These are phyloP conservation scores for Setipinna tenuifilis DNA, from an alignment of 2,797 vertebrate species.

Conservation along the genomic window DNA sequence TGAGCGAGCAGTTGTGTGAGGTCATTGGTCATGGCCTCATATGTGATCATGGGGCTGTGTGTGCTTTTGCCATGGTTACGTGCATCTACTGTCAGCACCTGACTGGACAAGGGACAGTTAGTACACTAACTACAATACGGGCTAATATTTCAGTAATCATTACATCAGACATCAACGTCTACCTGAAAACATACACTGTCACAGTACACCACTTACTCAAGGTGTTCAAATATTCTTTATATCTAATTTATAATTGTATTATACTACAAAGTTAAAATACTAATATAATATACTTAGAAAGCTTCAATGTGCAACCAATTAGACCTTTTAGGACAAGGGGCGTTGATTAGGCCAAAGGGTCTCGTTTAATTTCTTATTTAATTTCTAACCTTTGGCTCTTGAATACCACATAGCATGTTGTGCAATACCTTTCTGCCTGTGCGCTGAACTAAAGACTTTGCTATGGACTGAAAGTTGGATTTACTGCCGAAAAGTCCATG, in stretches of 20 bases:
- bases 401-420: background rate
- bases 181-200: background rate
- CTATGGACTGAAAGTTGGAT: conserved; percentile 87
- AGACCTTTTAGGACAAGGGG: too few relatives aligned
- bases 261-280: too few relatives aligned
- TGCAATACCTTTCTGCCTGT: conserved; percentile 87
- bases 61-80: conserved; percentile 93
- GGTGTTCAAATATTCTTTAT: background rate
- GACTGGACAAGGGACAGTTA: conserved; percentile 75
- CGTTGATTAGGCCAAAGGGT: too few relatives aligned
- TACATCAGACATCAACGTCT: background rate
- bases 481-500: conserved; percentile 95
- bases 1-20: conserved; percentile 82
- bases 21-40: conserved; percentile 86
- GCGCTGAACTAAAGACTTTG: conserved; percentile 82
- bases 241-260: background rate
- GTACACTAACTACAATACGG: conserved; percentile 60
- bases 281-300: too few relatives aligned
- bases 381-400: too few relatives aligned
- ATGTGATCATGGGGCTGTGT: conserved; percentile 84
- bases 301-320: too few relatives aligned
- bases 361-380: too few relatives aligned
- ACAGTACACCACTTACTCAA: background rate
- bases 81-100: conserved; percentile 96
- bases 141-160: background rate